Evolutionary conservation across 2,113 vertebrate genomes (phyloP).

Genomic region (Ranitomeya imitator): DNA sequence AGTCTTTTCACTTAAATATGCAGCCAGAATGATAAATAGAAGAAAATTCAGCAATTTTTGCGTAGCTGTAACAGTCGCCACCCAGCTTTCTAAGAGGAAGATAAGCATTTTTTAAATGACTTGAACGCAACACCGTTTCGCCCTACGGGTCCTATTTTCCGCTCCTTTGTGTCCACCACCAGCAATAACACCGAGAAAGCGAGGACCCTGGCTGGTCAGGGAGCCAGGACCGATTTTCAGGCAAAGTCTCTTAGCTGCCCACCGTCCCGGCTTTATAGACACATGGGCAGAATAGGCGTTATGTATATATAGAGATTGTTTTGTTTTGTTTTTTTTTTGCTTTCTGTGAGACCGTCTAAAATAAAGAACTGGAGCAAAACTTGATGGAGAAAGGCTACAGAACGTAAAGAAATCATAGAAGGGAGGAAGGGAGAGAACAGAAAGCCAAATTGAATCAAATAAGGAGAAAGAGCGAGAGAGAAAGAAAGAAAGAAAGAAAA

Average conservation of each 20-base stretch:
- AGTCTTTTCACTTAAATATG: not conserved
- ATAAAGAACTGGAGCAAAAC: slow-evolving; percentile 50
- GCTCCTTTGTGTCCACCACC: not conserved
- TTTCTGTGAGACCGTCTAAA: slow-evolving; percentile 20
- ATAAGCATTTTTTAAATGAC: not conserved
- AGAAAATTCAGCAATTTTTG: too few relatives aligned
- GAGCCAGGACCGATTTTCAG: not conserved
- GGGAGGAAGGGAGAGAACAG: slow-evolving; percentile 82
- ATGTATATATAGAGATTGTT: not conserved
- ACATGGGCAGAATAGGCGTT: not conserved
- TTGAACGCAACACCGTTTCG: not conserved
- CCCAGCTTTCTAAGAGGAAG: not conserved
- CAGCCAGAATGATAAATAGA: not conserved
- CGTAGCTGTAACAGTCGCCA: not conserved
- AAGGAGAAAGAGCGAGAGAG: slow-evolving; percentile 80
- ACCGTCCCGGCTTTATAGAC: not conserved
- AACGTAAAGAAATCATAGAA: slow-evolving; percentile 77
- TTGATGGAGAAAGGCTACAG: slow-evolving; percentile 86
- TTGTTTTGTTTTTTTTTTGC: not conserved
- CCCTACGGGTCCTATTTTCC: not conserved
- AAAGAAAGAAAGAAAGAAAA: slow-evolving; percentile 95
- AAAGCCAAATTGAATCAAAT: slow-evolving; percentile 86
- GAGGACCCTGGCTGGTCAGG: too few relatives aligned
- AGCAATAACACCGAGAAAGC: not conserved
- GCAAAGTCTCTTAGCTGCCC: not conserved